Conservation (phyloP, 1,140 invertebrate genomes). For the Sesamia nonagrioides region DNA sequence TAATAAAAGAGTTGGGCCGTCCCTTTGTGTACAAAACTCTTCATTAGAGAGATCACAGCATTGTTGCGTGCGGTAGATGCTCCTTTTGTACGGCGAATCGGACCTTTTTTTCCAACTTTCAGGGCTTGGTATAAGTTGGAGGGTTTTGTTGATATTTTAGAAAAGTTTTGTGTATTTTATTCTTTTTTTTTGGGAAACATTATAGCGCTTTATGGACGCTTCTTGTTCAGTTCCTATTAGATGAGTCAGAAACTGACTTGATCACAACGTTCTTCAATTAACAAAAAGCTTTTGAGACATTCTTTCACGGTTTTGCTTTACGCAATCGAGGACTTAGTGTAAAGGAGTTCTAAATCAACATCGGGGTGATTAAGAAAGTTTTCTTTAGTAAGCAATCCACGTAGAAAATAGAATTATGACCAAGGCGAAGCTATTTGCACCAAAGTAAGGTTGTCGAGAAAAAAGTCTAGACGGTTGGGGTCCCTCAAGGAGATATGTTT, state of each 20-base stretch:
- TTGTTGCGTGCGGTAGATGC: constrained; percentile 71
- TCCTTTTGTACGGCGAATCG: constrained; percentile 70
- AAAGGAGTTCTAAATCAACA: not conserved
- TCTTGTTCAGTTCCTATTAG: not conserved
- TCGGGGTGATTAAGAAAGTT: not conserved
- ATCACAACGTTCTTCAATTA: not conserved
- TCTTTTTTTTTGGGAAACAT: not conserved
- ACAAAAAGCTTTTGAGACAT: not conserved
- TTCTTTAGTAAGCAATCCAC: too few species aligned
- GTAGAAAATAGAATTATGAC: too few species aligned
- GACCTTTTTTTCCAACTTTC: constrained; percentile 64
- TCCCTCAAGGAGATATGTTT: not conserved
- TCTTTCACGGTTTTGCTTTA: too few species aligned
- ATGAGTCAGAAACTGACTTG: too few species aligned
- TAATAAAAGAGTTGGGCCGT: constrained; percentile 73
- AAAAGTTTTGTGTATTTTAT: constrained; percentile 13
- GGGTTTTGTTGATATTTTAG: constrained; percentile 40
- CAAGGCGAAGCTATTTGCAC: too few species aligned
- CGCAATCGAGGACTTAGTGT: too few species aligned
- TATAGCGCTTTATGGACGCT: not conserved
- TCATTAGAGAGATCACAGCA: constrained; percentile 82
- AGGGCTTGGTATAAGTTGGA: constrained; percentile 51
- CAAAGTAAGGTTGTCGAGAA: too few species aligned
- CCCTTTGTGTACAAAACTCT: constrained; percentile 82
- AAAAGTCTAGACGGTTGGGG: not conserved